Evolutionary conservation across 1,140 invertebrate genomes (phyloP), one percentile per base, ranked within the genome.

Genomic region (Nasonia giraulti): DNA sequence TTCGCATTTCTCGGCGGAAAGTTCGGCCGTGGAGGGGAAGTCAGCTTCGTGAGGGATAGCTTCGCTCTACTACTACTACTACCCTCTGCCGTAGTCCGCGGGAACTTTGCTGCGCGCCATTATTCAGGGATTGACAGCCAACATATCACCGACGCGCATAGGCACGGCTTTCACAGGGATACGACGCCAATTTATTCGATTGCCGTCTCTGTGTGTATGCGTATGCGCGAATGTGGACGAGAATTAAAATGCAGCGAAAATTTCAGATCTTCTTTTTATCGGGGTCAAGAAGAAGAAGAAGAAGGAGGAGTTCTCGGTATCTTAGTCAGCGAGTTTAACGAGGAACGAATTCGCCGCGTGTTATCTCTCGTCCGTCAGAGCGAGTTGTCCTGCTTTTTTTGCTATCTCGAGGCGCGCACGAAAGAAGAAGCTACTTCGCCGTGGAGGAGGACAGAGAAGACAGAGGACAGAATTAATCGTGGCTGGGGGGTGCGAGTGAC

Each of bases 1-100:
- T 92, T 91, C 89, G 90, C 90, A 91, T 91, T 91, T 91, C 90
- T 91, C 89, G 62, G 23, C 91, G 89, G 89, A 91, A 91, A 92
- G 89, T 92, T 92, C 87, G 84, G 89, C 91, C 91, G 87, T 83
- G 82, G 40, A 44, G 40, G 50, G 69, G 73, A 87, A 76, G 84
- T 76, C 86, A 76, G 55, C 31, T 23, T 23, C 17, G 86, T 84
- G 82, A 87, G 87, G 79, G 68, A 71, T 80, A 44, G 79, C 68
- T 80, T 31, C 66, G 66, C 37, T 20, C 40, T 44, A 8, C 40
- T 44, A 44, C 40, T 44, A 44, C 40, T 44, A 44, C 8, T 10
- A 44, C 40, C 40, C 37, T 4, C 68, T 31, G 31, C 55, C 62
- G 27, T 81, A 27, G 27, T 81, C 40, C 75, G 85, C 86, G 68